Base-by-base conservation (phyloP, 2,888 invertebrate genomes). In the Drosophila nr. perissopoda region DNA sequence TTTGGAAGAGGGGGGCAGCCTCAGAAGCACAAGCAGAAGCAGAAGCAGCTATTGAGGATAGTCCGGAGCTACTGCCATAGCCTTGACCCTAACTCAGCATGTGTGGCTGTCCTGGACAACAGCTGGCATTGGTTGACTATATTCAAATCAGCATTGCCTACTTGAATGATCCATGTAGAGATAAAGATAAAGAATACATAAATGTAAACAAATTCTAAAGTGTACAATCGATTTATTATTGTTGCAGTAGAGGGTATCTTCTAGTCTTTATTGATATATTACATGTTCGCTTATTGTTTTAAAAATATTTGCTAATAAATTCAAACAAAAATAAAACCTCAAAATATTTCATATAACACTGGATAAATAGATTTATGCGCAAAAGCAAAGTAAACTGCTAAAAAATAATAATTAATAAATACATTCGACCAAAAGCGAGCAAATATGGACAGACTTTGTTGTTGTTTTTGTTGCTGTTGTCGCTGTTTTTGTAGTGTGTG, bases 281-380 rank as follows among this genome's bases (percentile, higher is more conserved):
- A 10, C 2, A 13, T 34, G 25, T 33, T n/a, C 21, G 16, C 21
- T 21, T 13, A 33, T 53, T 53, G 7, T 16, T 51, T 3, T 27
- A 1, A 31, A 13, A 52, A 31, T n/a, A 21, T 13, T n/a, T 29
- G 29, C 29, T 29, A 40, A 40, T 56, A 40, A 33, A 58, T 58
- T 53, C 11, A 21, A n/a, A 38, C n/a, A 6, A 3, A 53, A 34
- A 54, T 45, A 36, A 52, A 53, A 18, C 13, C 31, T 61, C 31
- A n/a, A 62, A 68, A 59, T 42, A 52, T n/a, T 64, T 36, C 4
- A 33, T 18, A 52, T 2, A 65, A 48, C 56, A 71, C 67, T 68
- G 56, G 59, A 49, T 27, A 56, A 69, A 62, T 25, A 80, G 78
- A 79, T 79, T 79, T 81, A 77, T 81, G 78, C 67, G 57, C 21